phyloP scores from a whole-genome alignment of 1,140 invertebrate species.

The Euura saliciscinereae region DNA sequence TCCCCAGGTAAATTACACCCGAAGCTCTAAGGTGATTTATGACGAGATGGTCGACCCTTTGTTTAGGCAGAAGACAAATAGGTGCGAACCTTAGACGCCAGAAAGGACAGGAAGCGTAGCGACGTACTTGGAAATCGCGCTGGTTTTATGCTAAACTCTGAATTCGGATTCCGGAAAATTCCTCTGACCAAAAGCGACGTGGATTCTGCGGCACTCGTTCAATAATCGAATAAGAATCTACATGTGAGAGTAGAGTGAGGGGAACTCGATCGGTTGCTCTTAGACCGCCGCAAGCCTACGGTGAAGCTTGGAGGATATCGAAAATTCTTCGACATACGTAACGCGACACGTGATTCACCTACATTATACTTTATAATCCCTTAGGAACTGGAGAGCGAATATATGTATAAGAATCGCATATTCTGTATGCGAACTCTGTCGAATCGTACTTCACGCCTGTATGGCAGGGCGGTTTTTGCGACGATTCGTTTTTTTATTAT shows the following conservation, averaged over 20 bases:
- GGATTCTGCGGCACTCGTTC: too few species aligned
- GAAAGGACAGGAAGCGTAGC: too few species aligned
- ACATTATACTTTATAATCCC: not conserved
- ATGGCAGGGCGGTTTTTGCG: not conserved
- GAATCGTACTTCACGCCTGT: not conserved
- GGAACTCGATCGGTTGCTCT: not conserved
- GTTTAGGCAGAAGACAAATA: not conserved
- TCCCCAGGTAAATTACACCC: not conserved
- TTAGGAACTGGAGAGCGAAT: not conserved
- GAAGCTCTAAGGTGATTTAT: conserved; percentile 2
- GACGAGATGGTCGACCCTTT: not conserved
- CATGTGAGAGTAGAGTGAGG: not conserved
- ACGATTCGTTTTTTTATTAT: too few species aligned
- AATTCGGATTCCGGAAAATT: too few species aligned
- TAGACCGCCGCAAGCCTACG: not conserved
- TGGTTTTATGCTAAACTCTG: too few species aligned
- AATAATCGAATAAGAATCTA: not conserved
- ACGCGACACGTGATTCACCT: not conserved
- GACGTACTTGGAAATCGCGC: too few species aligned
- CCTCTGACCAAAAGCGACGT: too few species aligned
- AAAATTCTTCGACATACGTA: not conserved
- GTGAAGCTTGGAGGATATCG: not conserved
- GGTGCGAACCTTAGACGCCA: not conserved
- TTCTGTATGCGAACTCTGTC: not conserved
- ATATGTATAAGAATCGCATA: not conserved